Evolutionary conservation across 2,888 invertebrate genomes (phyloP), one percentile per base, ranked within the genome.

Genomic region (Stenurella melanura): DNA sequence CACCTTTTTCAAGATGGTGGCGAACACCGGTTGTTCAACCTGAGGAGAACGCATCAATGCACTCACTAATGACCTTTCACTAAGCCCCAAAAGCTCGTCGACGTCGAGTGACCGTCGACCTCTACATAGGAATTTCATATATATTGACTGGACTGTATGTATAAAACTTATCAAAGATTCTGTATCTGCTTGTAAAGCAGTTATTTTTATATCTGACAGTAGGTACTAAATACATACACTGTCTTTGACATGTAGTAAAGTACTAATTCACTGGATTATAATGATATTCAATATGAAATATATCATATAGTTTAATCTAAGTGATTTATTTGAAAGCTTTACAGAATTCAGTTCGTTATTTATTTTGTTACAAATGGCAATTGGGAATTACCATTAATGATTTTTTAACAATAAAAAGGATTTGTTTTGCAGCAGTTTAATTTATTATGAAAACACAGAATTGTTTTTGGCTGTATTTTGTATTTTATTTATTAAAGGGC

Each of bases 301-400:
- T 61, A 61, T 21, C 61, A 30, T 58, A 17, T 21, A 68, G 54
- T 54, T 68, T 68, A 68, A 68, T 56, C 26, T 21, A 26, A n/a
- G 21, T 68, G 26, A 68, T 68, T 68, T 68, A 68, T 68, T 26
- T 17, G 26, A 54, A 26, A 56, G 30, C 67, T 68, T 54, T 30
- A 61, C 56, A 54, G 26, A 38, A 56, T 54, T 21, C 56, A n/a
- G 26, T 54, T 30, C n/a, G 56, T 56, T 63, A 63, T 63, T 66
- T 66, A 50, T 66, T 66, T 66, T 66, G 21, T 58, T 68, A 68
- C 30, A 17, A 19, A 26, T 54, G 67, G 19, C 54, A 56, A 54
- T 56, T 68, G 54, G 15, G 54, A 56, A 68, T 67, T 67, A 21
- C 42, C 50, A 54, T 26, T 68, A 68, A 54, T 50, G 21, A 68